Percentiles rank a stretch among this genome's conserved stretches.
Conservation (phyloP, 64 coral and sea anemone species). For the Montipora foliosa region DNA sequence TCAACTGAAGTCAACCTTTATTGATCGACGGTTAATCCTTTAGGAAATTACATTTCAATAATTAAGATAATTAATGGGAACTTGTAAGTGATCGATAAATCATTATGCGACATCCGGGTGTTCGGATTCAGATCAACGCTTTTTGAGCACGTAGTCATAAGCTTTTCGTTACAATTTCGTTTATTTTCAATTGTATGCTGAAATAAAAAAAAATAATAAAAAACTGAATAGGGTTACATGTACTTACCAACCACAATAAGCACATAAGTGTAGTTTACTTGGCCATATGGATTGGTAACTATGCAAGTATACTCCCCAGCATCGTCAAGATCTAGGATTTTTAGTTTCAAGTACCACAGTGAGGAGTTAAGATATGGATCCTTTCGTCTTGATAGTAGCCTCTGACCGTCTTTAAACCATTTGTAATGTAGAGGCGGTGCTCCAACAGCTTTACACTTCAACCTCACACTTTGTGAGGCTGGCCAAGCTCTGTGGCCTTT, state of each 20-base stretch:
- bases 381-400: background rate
- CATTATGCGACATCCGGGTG: too few species aligned
- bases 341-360: constrained; percentile 51
- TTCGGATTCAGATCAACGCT: too few species aligned
- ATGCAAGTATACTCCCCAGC: constrained; percentile 66
- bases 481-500: constrained; percentile 70
- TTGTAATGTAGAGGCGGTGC: constrained; percentile 67
- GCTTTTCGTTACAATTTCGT: too few species aligned
- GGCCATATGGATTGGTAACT: constrained; percentile 61
- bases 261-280: constrained; percentile 60
- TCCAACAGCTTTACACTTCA: constrained; percentile 64
- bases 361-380: constrained; percentile 63
- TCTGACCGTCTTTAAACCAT: constrained; percentile 74
- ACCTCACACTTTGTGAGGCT: constrained; percentile 57
- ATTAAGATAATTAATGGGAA: too few species aligned
- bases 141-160: too few species aligned
- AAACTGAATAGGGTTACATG: background rate
- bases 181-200: too few species aligned
- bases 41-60: too few species aligned
- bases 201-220: background rate
- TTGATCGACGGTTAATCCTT: too few species aligned
- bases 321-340: constrained; percentile 34
- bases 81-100: too few species aligned
- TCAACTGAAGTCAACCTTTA: too few species aligned
- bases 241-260: constrained; percentile 61